A percentile compares a stretch with the other conserved stretches of the same genome.
Evolutionary conservation across 2,113 vertebrate species (phyloP).

Genomic region (Neotragus moschatus): DNA sequence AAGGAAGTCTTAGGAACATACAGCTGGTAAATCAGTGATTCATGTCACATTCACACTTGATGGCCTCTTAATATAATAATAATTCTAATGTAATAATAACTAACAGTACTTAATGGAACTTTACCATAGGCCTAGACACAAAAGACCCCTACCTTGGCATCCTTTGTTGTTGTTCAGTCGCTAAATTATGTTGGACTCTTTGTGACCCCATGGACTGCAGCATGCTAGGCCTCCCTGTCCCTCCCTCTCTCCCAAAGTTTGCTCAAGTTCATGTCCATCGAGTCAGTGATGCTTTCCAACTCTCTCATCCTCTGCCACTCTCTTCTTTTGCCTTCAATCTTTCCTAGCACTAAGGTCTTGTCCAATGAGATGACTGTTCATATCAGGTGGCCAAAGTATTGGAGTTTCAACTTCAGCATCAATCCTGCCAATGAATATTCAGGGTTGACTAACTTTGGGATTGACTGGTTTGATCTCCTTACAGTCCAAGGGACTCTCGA

Average conservation of each 20-base stretch:
- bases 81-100: background rate
- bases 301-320: background rate
- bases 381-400: background rate
- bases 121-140: background rate
- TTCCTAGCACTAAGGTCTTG: background rate
- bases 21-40: background rate
- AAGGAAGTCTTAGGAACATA: background rate
- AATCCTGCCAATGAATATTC: background rate
- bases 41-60: too few relatives aligned
- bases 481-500: background rate
- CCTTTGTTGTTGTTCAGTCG: background rate
- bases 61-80: background rate
- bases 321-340: background rate
- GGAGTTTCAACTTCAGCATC: background rate
- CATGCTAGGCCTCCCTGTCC: background rate
- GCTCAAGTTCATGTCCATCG: background rate
- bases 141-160: background rate
- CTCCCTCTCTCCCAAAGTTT: background rate
- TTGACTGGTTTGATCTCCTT: background rate
- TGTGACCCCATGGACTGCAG: background rate
- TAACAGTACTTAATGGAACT: background rate
- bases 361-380: background rate
- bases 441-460: background rate
- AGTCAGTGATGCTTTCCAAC: background rate
- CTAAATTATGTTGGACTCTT: background rate